Percentiles rank a stretch among this genome's conserved stretches.
Conservation (phyloP, 2,797 vertebrate species). For the Sebastes cheni region DNA sequence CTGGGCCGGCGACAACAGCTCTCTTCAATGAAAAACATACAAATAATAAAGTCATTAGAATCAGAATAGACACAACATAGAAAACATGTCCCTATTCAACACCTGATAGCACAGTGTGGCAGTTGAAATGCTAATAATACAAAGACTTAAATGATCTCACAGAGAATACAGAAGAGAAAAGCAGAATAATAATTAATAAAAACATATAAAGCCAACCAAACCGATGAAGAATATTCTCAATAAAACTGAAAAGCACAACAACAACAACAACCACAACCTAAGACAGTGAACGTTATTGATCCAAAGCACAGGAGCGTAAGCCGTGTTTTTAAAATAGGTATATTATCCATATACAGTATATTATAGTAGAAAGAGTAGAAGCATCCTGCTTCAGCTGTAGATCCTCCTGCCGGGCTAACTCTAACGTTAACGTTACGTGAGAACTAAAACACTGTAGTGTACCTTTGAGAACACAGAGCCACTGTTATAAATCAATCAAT, state of each 20-base stretch:
- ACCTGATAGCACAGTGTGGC: not conserved
- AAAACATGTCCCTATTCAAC: not conserved
- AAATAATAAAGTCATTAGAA: not conserved
- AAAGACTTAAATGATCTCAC: not conserved
- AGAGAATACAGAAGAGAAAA: not conserved
- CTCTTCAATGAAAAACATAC: slow-evolving; percentile 81
- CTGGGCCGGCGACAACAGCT: slow-evolving; percentile 95
- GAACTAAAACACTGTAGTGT: not conserved
- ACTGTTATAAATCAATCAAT: too few species aligned
- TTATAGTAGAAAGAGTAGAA: too few species aligned
- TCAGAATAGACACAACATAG: not conserved
- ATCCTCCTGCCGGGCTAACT: not conserved
- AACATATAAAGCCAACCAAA: not conserved
- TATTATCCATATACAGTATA: too few species aligned
- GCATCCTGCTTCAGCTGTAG: not conserved
- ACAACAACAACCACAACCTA: not conserved
- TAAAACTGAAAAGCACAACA: not conserved
- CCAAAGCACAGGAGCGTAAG: not conserved
- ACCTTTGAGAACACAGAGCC: not conserved
- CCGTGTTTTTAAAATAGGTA: too few species aligned
- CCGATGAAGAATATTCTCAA: not conserved
- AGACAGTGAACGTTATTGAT: not conserved
- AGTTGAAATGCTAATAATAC: not conserved
- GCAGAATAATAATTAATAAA: not conserved
- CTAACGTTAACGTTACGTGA: too few species aligned